phyloP scores from a whole-genome alignment of 2,888 invertebrate genomes.

The Fragum whitleyi region DNA sequence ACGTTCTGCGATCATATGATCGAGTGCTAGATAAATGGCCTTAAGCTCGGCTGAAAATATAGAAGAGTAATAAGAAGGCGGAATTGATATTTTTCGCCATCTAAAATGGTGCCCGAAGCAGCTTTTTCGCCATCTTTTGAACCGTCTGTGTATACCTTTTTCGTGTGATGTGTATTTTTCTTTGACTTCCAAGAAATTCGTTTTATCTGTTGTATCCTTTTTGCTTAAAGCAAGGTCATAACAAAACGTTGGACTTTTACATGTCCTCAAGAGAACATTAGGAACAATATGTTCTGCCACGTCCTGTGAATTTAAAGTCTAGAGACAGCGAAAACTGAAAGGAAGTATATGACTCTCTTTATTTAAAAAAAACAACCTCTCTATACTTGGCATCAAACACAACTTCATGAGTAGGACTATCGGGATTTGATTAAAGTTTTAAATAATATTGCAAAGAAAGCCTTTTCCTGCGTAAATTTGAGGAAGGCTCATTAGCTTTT shows the following conservation, averaged over 20 bases:
- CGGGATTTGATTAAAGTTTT: constrained; percentile 16
- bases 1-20: neutral
- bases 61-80: constrained; percentile 30
- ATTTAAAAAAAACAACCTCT: neutral
- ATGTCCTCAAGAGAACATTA: constrained; percentile 16
- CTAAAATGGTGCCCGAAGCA: constrained; percentile 3
- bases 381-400: constrained; percentile 16
- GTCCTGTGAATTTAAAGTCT: constrained; percentile 5
- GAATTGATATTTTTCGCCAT: neutral
- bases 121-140: constrained; percentile 30
- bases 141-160: constrained; percentile 42
- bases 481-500: constrained; percentile 34
- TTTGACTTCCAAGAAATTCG: constrained; percentile 12
- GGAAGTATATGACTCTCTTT: constrained; percentile 11
- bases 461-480: constrained; percentile 6
- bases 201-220: constrained; percentile 20
- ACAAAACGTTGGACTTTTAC: constrained; percentile 13
- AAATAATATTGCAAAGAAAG: constrained; percentile 19
- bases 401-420: constrained; percentile 9
- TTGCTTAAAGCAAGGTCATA: constrained; percentile 33
- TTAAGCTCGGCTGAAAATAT: constrained; percentile 39
- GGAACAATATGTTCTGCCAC: neutral
- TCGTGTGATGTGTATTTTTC: neutral
- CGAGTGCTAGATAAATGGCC: constrained; percentile 28
- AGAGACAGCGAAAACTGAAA: constrained; percentile 21